Evolutionary conservation across 2,888 invertebrate genomes (phyloP).

Genomic region (Acanthosepion lycidas): DNA sequence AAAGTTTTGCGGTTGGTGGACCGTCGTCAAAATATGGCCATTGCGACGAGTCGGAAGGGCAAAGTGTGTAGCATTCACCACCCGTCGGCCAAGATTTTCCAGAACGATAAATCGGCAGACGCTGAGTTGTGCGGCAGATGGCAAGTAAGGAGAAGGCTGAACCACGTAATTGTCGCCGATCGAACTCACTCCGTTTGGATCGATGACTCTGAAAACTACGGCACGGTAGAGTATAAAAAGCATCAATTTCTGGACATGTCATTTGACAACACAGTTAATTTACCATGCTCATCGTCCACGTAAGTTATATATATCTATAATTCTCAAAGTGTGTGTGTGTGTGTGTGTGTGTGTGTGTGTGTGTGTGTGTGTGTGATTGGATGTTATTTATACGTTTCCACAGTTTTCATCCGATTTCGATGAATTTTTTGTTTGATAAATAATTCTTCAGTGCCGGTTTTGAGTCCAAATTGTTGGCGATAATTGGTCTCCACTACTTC

Average conservation of each 20-base stretch:
- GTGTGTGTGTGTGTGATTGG: too few species aligned
- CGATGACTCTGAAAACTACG: conserved; percentile 52
- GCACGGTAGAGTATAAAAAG: conserved; percentile 57
- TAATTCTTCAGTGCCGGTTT: too few species aligned
- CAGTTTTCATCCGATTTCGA: too few species aligned
- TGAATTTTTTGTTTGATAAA: too few species aligned
- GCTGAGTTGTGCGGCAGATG: conserved; percentile 62
- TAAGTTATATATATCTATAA: too few species aligned
- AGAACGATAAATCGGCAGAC: conserved; percentile 73
- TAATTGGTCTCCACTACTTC: too few species aligned
- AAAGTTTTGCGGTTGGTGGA: conserved; percentile 74
- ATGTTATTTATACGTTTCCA: too few species aligned
- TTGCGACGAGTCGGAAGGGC: conserved; percentile 72
- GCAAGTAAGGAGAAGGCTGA: conserved; percentile 65
- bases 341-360: too few species aligned
- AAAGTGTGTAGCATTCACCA: conserved; percentile 73
- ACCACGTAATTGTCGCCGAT: conserved; percentile 65
- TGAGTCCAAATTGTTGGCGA: too few species aligned
- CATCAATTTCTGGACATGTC: conserved; percentile 69
- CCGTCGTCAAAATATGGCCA: conserved; percentile 72
- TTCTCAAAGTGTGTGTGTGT: too few species aligned
- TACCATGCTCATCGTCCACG: conserved; percentile 69
- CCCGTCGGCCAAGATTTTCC: conserved; percentile 72
- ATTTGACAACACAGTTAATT: conserved; percentile 70
- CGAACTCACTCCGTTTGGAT: conserved; percentile 67